Evolutionary conservation across 2,888 invertebrate genomes (phyloP).

Genomic region (Epirrita christyi): DNA sequence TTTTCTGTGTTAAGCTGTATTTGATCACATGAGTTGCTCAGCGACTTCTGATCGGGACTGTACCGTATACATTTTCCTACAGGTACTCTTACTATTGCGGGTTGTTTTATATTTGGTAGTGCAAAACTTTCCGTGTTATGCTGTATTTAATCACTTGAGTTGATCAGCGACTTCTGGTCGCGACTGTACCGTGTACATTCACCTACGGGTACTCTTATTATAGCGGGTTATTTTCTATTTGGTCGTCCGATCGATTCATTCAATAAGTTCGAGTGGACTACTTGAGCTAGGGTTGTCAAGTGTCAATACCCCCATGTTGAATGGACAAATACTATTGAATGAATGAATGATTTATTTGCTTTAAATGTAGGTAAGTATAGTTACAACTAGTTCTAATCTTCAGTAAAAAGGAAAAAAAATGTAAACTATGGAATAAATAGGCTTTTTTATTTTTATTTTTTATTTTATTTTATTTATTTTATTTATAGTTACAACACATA

Average conservation of each 20-base stretch:
- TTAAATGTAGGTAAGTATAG: too few species aligned
- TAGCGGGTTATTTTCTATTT: constrained; percentile 22
- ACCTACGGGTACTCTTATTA: constrained; percentile 1
- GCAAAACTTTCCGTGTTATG: background rate
- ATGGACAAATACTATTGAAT: too few species aligned
- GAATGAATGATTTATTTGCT: too few species aligned
- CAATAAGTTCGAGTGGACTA: constrained; percentile 30
- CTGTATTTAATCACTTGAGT: background rate
- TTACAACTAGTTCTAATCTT: too few species aligned
- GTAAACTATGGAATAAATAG: too few species aligned
- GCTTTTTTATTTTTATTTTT: too few species aligned
- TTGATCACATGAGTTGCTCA: background rate
- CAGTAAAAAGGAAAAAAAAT: too few species aligned
- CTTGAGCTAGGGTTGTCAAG: constrained; percentile 24
- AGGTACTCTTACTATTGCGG: constrained; percentile 7
- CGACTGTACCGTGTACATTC: background rate
- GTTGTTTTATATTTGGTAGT: constrained; percentile 23
- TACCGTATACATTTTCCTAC: background rate
- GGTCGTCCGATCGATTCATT: constrained; percentile 26
- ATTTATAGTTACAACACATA: too few species aligned
- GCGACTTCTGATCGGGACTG: constrained; percentile 1
- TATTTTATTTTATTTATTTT: too few species aligned
- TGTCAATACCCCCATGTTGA: background rate
- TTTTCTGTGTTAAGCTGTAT: background rate
- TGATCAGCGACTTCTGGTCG: constrained; percentile 2